Evolutionary conservation across 2,113 vertebrate genomes (phyloP).

Genomic region (Sebastes fasciatus): DNA sequence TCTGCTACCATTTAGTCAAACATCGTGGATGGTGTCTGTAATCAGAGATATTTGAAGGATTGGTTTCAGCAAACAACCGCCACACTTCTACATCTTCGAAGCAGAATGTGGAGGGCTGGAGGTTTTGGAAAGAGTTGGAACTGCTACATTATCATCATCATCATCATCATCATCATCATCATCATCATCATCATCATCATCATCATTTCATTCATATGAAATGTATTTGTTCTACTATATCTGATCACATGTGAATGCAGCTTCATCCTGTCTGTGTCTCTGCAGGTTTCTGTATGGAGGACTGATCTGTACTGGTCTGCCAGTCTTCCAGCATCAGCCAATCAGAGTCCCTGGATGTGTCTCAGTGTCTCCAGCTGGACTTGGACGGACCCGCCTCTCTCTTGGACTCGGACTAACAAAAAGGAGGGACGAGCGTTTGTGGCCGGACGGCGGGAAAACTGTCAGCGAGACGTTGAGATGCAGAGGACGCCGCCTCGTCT

Average conservation of each 20-base stretch:
- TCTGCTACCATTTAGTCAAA: too few species aligned
- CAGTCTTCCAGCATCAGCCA: slow-evolving; percentile 74
- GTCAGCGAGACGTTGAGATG: slow-evolving; percentile 27
- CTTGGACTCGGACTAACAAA: slow-evolving; percentile 59
- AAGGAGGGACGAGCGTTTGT: slow-evolving; percentile 54
- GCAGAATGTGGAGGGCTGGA: too few species aligned
- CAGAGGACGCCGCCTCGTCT: slow-evolving; percentile 54
- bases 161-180: too few species aligned
- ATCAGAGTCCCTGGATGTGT: slow-evolving; percentile 59
- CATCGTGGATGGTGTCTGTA: too few species aligned
- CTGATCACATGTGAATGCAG: neutral
- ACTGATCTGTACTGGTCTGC: slow-evolving; percentile 66
- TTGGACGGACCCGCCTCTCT: slow-evolving; percentile 58
- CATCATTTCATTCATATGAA: neutral
- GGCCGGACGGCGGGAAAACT: slow-evolving; percentile 49
- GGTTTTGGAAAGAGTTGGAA: too few species aligned
- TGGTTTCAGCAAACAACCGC: too few species aligned
- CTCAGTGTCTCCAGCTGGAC: slow-evolving; percentile 47
- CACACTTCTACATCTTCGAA: too few species aligned
- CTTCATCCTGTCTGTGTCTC: slow-evolving; percentile 4
- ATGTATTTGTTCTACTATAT: neutral
- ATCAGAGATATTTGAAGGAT: too few species aligned
- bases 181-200: too few species aligned
- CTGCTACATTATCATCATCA: too few species aligned
- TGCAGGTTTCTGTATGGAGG: slow-evolving; percentile 73